Evolutionary conservation across 2,888 invertebrate species (phyloP).

Genomic region (Bimastos eiseni): DNA sequence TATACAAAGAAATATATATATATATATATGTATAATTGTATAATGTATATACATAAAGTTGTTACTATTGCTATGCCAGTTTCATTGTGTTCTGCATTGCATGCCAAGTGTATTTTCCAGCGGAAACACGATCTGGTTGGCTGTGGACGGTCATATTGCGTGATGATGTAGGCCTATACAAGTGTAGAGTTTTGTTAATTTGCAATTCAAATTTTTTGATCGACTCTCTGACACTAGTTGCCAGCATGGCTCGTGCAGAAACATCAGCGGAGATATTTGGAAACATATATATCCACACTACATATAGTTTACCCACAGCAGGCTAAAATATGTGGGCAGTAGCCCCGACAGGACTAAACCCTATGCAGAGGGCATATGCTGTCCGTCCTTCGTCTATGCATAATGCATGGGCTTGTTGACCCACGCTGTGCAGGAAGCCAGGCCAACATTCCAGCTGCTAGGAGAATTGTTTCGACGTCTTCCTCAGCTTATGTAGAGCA

Average conservation of each 20-base stretch:
- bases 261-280: background rate
- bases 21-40: too few relatives aligned
- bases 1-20: too few relatives aligned
- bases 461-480: background rate
- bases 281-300: background rate
- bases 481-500: background rate
- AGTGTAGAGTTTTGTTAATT: constrained; percentile 13
- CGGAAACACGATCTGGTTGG: background rate
- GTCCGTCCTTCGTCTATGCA: background rate
- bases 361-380: background rate
- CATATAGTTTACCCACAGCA: background rate
- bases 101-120: background rate
- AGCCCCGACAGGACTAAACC: background rate
- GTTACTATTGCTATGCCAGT: background rate
- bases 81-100: background rate
- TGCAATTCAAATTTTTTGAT: background rate
- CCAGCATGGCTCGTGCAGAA: background rate
- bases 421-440: constrained; percentile 3
- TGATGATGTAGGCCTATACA: background rate
- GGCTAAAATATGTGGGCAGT: background rate
- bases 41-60: background rate
- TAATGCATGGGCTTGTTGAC: background rate
- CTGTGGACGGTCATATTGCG: background rate
- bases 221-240: background rate
- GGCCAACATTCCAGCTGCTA: background rate